Evolutionary conservation across 2,797 vertebrate genomes (phyloP), one percentile per base, ranked within the genome.

Genomic region (Chelidonichthys spinosus): DNA sequence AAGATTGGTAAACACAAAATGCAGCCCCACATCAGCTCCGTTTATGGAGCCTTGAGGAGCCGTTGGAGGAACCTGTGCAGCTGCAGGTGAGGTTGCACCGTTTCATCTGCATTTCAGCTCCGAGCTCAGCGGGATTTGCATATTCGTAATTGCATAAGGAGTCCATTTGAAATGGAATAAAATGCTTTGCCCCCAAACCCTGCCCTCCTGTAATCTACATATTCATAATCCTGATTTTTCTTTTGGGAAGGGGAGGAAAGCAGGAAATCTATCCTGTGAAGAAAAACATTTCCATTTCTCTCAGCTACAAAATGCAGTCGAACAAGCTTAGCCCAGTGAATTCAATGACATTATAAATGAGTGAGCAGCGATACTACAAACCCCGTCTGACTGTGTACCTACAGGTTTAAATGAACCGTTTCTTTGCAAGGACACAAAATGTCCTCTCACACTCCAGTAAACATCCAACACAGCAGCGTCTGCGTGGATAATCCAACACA

Each of bases 121-220:
- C 61, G 39, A 62, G 55, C 72, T 52, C 54, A 47, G 7, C 5
- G 32, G 2, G 11, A 86, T 87, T 78, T 75, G 43, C 81, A 87
- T 89, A 82, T 83, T 74, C 52, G 82, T 75, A 77, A 89, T 74
- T 82, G 77, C 77, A 69, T 72, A 62, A 76, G 35, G 66, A 43
- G 52, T 69, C 50, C 5, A 37, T 77, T 76, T 81, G 56, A 85
- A 87, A 85, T 67, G 13, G 76, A 84, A 84, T 83, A 43, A 85
- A 89, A 86, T 64, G 66, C 61, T 70, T 78, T 76, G 35, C 61
- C 64, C 77, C 39, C 60, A 66, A 60, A 77, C 0, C 33, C 60
- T 64, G 32, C 58, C 56, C 66, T 67, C 71, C 68, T 50, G 15
- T 43, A 52, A 82, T 87, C 76, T 78, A 73, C 74, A 87, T 89